phyloP scores from a whole-genome alignment of 2,113 vertebrate species.

The Menura novaehollandiae region DNA sequence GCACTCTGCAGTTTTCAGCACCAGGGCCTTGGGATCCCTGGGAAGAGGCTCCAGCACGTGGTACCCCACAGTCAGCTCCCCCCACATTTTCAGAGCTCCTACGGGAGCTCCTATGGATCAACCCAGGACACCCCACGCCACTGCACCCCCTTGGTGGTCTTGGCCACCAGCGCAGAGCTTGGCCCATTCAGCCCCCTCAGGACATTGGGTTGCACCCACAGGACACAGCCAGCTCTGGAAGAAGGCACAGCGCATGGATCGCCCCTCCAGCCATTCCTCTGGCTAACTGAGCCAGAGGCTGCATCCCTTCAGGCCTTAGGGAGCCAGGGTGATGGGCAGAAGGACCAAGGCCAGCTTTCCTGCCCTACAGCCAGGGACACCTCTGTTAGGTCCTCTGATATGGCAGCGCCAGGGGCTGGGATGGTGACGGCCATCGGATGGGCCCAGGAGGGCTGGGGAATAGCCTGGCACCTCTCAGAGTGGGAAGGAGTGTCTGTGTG shows the following conservation, averaged over 20 bases:
- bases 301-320: not conserved
- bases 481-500: not conserved
- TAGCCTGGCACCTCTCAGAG: not conserved
- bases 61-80: not conserved
- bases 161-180: not conserved
- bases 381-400: not conserved
- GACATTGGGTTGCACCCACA: not conserved
- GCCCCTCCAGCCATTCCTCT: not conserved
- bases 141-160: not conserved
- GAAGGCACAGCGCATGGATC: fast-evolving
- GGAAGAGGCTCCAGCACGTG: not conserved
- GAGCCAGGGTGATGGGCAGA: not conserved
- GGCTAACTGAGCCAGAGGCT: not conserved
- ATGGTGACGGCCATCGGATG: not conserved
- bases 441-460: not conserved
- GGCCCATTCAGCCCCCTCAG: not conserved
- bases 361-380: not conserved
- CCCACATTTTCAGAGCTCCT: not conserved
- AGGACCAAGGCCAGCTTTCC: not conserved
- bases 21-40: not conserved
- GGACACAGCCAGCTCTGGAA: not conserved
- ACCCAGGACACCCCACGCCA: not conserved
- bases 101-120: not conserved
- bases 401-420: too few relatives aligned
- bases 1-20: not conserved